Percentiles rank a stretch among this genome's conserved stretches.
Conservation (phyloP, 35 echinoderm and acorn worm genomes). For the Lytechinus pictus region DNA sequence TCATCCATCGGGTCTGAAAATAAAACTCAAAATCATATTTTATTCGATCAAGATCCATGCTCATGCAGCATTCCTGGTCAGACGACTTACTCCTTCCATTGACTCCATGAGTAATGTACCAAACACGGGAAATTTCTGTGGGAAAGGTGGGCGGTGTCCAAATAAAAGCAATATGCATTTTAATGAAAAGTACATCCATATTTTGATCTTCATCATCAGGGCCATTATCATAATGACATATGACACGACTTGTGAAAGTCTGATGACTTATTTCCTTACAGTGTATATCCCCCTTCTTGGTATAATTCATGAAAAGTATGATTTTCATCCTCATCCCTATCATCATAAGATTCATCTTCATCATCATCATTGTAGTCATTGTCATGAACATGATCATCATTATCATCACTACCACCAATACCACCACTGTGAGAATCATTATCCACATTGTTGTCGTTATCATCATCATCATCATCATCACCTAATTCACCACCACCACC, state of each 20-base stretch:
- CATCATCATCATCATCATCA: background rate
- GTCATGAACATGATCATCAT: too few species aligned
- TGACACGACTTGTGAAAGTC: too few species aligned
- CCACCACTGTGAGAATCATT: background rate
- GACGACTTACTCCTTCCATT: background rate
- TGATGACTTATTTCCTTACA: too few species aligned
- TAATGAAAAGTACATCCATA: background rate
- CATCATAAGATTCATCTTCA: too few species aligned
- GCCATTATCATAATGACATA: too few species aligned
- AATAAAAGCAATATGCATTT: background rate
- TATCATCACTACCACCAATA: background rate
- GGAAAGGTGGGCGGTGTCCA: background rate
- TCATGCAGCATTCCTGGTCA: background rate
- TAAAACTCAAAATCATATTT: too few species aligned
- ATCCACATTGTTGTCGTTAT: background rate
- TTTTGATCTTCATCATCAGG: too few species aligned
- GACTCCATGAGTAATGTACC: constrained; percentile 50
- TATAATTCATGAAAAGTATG: too few species aligned
- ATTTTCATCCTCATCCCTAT: too few species aligned
- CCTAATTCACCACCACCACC: background rate
- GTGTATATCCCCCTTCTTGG: too few species aligned
- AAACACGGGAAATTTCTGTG: constrained; percentile 47
- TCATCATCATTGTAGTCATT: too few species aligned
- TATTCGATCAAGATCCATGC: background rate
- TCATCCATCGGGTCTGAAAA: too few species aligned